These are phyloP conservation scores for Apodemus speciosus DNA, from an alignment of 2,113 vertebrate species.

Conservation along the genomic window DNA sequence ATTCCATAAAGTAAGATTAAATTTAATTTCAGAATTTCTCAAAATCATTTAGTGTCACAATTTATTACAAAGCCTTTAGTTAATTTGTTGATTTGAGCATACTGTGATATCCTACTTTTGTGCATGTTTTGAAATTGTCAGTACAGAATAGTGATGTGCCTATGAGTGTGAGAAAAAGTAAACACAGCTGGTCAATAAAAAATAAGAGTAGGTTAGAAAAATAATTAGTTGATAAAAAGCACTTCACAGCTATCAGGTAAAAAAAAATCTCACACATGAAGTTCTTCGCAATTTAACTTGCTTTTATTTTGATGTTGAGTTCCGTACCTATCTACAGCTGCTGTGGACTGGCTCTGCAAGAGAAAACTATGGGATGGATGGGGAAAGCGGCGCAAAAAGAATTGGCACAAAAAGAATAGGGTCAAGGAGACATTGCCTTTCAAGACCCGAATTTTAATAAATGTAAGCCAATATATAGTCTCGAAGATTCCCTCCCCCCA, in stretches of 20 bases:
- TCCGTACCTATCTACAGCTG: too few relatives aligned
- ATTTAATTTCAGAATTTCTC: not conserved
- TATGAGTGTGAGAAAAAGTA: not conserved
- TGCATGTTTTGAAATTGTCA: not conserved
- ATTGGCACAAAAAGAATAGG: too few relatives aligned
- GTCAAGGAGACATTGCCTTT: too few relatives aligned
- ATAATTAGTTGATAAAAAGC: not conserved
- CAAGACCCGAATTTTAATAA: too few relatives aligned
- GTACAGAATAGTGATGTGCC: not conserved
- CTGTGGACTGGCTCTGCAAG: too few relatives aligned
- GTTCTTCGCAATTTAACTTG: not conserved
- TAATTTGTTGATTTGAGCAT: not conserved
- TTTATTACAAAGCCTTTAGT: not conserved
- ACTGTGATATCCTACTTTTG: not conserved
- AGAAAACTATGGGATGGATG: too few relatives aligned
- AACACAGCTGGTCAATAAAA: not conserved
- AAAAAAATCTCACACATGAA: not conserved
- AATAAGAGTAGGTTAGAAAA: not conserved
- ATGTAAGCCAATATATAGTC: too few relatives aligned
- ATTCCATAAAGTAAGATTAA: not conserved
- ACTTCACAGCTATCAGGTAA: not conserved
- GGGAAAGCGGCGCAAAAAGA: too few relatives aligned
- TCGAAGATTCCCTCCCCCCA: too few relatives aligned
- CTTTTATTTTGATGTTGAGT: too few relatives aligned
- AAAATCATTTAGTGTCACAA: not conserved